Base-by-base conservation (phyloP, 92 coral and sea anemone genomes). In the Umimayanthus chanpuru region DNA sequence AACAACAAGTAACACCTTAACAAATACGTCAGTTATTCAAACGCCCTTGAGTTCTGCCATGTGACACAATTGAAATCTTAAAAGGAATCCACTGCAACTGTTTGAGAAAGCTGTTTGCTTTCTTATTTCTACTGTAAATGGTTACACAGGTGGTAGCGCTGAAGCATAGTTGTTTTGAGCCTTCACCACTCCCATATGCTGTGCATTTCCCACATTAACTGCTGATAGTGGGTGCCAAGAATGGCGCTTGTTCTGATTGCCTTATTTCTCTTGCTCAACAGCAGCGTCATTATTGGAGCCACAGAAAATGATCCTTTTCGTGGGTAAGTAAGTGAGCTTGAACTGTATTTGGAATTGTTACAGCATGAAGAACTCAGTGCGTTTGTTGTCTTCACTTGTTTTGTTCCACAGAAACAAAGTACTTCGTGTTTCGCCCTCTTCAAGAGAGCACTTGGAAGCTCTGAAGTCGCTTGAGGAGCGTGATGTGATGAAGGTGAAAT, bases 331-430 rank as follows among this genome's bases (percentile, higher is more conserved):
- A 29, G 76, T 11, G 18, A 10, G 20, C 29, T 72, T 72, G 38
- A 4, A 25, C 5, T 10, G 36, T 32, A 12, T 23, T 29, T 29
- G 20, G 0, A 11, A 11, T 11, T 72, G 20, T 29, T 72, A 3
- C 5, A 8, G 30, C 26, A 14, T 7, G 38, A 5, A 30, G 12
- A 70, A 70, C 12, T 14, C 15, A 23, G 6, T 11, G 26, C 15
- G 15, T 25, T n/a, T 70, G 75, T 47, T 8, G 14, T 14, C 30
- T 6, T 20, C n/a, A 9, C 20, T 26, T 7, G 4, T 81, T 50
- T 25, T 61, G 32, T 20, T 44, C 73, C 73, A n/a, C 76, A 94
- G 96, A 84, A 85, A 86, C 73, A 93, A 94, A 5, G 94, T 94
- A 20, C 43, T 94, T 72, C 96, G 96, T 25, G 89, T 90, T 2